phyloP scores from a whole-genome alignment of 2,888 invertebrate species.

The Sinodicranocentrus sp. region DNA sequence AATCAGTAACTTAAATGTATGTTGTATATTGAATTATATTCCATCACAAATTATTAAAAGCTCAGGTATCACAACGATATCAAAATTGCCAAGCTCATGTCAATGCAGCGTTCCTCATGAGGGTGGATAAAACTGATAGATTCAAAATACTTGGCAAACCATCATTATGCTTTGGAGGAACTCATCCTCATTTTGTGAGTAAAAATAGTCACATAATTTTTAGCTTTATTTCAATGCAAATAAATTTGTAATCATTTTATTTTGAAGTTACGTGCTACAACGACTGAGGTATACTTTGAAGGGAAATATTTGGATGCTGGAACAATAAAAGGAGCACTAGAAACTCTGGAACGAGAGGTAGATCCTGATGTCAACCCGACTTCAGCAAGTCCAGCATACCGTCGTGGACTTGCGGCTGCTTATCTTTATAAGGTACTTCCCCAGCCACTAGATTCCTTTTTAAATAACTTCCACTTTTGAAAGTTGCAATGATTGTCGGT shows the following conservation, averaged over 20 bases:
- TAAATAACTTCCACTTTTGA: too few species aligned
- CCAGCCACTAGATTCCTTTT: too few species aligned
- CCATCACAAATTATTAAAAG: not conserved
- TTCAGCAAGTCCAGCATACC: slow-evolving; percentile 11
- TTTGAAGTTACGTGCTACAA: slow-evolving; percentile 80
- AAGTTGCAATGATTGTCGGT: slow-evolving; percentile 13
- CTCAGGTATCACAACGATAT: slow-evolving; percentile 86
- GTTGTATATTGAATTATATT: too few species aligned
- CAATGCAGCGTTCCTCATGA: slow-evolving; percentile 86
- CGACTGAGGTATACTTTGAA: slow-evolving; percentile 81
- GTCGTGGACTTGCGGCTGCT: slow-evolving; percentile 27
- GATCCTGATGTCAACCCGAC: slow-evolving; percentile 78
- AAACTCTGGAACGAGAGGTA: slow-evolving; percentile 19
- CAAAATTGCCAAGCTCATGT: slow-evolving; percentile 89
- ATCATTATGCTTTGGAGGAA: slow-evolving; percentile 78
- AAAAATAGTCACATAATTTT: not conserved
- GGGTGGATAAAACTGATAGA: slow-evolving; percentile 80
- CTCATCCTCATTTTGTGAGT: slow-evolving; percentile 76
- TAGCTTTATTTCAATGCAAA: not conserved
- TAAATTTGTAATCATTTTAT: not conserved
- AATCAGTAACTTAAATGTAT: not conserved
- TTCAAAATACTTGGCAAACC: slow-evolving; percentile 79
- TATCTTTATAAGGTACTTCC: slow-evolving; percentile 32
- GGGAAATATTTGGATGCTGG: slow-evolving; percentile 80
- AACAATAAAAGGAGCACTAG: slow-evolving; percentile 79